Evolutionary conservation across 2,797 vertebrate species (phyloP).

Genomic region (Vespertilio murinus): DNA sequence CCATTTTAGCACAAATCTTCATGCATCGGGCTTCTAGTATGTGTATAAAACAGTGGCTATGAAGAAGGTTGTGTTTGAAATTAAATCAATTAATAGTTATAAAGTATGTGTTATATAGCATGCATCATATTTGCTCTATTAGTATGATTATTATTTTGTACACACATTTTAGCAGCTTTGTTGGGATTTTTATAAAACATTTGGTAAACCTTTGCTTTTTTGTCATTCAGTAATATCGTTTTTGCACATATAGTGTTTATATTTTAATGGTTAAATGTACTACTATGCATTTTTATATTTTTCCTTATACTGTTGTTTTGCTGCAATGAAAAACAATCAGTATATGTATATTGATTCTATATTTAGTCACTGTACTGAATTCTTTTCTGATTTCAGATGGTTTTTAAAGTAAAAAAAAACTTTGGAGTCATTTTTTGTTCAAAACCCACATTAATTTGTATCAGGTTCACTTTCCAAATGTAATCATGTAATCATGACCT

Average conservation of each 20-base stretch:
- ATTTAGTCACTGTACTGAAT: not conserved
- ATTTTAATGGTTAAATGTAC: not conserved
- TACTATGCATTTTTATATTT: not conserved
- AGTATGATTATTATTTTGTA: not conserved
- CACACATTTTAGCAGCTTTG: not conserved
- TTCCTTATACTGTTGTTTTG: not conserved
- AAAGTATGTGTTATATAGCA: not conserved
- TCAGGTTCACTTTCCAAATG: not conserved
- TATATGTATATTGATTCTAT: not conserved
- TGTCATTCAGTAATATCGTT: not conserved
- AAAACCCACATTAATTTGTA: not conserved
- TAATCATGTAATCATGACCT: not conserved
- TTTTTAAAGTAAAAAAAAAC: not conserved
- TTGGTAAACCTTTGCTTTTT: not conserved
- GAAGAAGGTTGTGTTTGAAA: not conserved
- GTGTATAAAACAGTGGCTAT: not conserved
- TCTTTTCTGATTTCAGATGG: not conserved
- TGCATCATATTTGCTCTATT: not conserved
- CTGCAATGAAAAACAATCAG: not conserved
- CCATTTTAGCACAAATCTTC: too few relatives aligned
- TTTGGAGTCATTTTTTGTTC: not conserved
- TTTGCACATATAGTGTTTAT: not conserved
- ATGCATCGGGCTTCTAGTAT: too few relatives aligned
- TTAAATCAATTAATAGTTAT: not conserved
- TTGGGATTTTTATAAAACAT: not conserved